Percentiles rank a stretch among this genome's conserved stretches.
Conservation (phyloP, 2,113 vertebrate genomes). For the Delphinapterus leucas region DNA sequence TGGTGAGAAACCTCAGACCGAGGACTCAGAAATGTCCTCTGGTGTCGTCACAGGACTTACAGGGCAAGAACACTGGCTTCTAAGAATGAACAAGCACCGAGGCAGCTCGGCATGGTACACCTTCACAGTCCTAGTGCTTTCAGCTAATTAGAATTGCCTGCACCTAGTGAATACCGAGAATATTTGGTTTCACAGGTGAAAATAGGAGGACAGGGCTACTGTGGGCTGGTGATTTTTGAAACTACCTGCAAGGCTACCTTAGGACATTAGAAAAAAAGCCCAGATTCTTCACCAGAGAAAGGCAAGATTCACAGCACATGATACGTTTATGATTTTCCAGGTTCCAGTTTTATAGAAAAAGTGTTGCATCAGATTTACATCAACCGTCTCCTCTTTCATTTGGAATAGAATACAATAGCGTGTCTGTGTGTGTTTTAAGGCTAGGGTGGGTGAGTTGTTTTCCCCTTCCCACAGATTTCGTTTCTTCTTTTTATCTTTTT, state of each 20-base stretch:
- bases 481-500: neutral
- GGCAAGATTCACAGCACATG: neutral
- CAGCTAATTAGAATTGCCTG: neutral
- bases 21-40: neutral
- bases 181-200: neutral
- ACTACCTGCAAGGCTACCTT: neutral
- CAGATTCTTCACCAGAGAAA: neutral
- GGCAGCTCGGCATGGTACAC: neutral
- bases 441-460: neutral
- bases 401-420: neutral
- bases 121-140: neutral
- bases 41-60: neutral
- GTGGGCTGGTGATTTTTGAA: neutral
- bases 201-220: neutral
- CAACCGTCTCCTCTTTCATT: neutral
- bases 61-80: neutral
- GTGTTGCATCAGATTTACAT: neutral
- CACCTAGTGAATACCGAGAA: neutral
- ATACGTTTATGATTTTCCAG: neutral
- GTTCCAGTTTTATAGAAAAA: neutral
- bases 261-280: neutral
- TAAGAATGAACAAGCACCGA: neutral
- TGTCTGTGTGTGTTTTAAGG: neutral
- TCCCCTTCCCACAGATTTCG: conserved; percentile 9
- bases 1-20: neutral